phyloP scores from a whole-genome alignment of 2,797 vertebrate genomes.

The Salmo trutta region DNA sequence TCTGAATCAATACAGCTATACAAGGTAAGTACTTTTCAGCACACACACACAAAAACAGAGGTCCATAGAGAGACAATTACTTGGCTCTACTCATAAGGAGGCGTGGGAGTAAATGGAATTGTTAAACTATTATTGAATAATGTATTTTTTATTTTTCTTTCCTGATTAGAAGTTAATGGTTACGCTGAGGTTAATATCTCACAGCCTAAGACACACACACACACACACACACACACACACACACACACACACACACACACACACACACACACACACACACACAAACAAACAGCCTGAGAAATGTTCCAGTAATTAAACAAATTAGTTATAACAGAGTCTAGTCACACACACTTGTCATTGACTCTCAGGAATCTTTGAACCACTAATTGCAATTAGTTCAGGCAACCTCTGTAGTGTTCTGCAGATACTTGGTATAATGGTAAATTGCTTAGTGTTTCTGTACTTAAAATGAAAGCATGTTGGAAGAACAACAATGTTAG shows the following conservation, averaged over 20 bases:
- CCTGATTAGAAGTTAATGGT: conserved; percentile 10
- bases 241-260: not conserved
- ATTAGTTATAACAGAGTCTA: conserved; percentile 23
- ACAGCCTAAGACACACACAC: conserved; percentile 5
- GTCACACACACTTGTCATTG: conserved; percentile 27
- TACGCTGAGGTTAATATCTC: conserved; percentile 28
- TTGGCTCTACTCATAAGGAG: conserved; percentile 1
- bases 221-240: not conserved
- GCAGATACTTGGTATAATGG: conserved; percentile 3
- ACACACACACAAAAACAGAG: not conserved
- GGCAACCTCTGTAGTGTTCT: conserved; percentile 4
- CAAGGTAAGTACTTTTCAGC: not conserved
- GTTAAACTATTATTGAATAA: conserved; percentile 30
- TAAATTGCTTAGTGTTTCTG: conserved; percentile 5
- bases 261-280: not conserved
- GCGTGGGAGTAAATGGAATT: conserved; percentile 20
- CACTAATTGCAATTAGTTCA: conserved; percentile 31
- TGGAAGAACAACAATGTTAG: conserved; percentile 12
- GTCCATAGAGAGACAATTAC: conserved; percentile 14
- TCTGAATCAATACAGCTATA: not conserved
- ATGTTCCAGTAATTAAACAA: conserved; percentile 48
- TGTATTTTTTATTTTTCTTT: conserved; percentile 1
- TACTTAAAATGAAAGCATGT: not conserved
- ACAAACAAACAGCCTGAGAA: conserved; percentile 14
- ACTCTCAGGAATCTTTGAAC: conserved; percentile 32